Percentiles rank a stretch among this genome's conserved stretches.
These are phyloP conservation scores for Semibalanus balanoides DNA, from an alignment of 1,140 invertebrate species.

Conservation along the genomic window DNA sequence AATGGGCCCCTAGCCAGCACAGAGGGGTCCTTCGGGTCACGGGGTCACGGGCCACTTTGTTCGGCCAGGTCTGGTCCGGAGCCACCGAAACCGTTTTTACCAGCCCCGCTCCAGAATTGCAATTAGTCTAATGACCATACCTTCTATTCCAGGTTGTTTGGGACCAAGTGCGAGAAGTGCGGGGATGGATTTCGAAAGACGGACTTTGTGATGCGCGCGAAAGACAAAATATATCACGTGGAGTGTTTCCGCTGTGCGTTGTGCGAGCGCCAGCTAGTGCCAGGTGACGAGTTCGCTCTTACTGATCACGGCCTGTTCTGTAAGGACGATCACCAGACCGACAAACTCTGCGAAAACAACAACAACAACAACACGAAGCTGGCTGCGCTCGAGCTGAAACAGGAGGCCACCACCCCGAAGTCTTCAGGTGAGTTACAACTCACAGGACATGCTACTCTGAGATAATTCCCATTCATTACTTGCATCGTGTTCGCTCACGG, in stretches of 20 bases:
- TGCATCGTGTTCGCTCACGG: too few species aligned
- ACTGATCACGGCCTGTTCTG: conserved; percentile 92
- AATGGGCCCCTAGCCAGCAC: too few species aligned
- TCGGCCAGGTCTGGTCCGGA: too few species aligned
- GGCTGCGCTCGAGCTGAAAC: conserved; percentile 3
- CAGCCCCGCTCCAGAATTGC: too few species aligned
- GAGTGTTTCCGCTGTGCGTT: conserved; percentile 91
- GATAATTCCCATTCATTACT: too few species aligned
- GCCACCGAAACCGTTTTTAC: too few species aligned
- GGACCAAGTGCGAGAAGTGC: conserved; percentile 91
- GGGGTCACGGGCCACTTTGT: too few species aligned
- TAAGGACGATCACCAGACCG: conserved; percentile 80
- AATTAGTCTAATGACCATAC: too few species aligned
- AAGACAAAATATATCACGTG: conserved; percentile 94
- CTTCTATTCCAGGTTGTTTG: conserved; percentile 60
- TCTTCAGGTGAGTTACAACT: conserved; percentile 16
- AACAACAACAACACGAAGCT: conserved; percentile 19
- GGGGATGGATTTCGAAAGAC: conserved; percentile 80
- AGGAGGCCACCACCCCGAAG: conserved; percentile 15
- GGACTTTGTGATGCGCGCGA: conserved; percentile 95
- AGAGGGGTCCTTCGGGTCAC: too few species aligned
- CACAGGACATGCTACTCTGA: too few species aligned
- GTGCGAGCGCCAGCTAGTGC: conserved; percentile 76
- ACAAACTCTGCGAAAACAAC: conserved; percentile 17
- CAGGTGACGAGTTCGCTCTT: conserved; percentile 92